Percentiles rank a stretch among this genome's conserved stretches.
Conservation (phyloP, 2,888 invertebrate species). For the Leptopterna dolabrata region DNA sequence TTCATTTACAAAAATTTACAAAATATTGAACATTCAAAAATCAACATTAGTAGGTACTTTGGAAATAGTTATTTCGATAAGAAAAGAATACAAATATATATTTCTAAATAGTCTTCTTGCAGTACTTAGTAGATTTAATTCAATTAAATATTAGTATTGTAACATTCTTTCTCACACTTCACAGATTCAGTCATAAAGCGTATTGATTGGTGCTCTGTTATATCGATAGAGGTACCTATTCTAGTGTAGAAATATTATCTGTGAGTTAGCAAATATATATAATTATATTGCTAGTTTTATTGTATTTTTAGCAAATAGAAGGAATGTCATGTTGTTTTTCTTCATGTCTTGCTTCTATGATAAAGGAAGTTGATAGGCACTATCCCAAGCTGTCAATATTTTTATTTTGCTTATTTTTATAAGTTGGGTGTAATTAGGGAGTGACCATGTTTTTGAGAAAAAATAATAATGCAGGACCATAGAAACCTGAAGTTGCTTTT, state of each 20-base stretch:
- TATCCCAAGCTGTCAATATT: neutral
- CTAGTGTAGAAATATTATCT: neutral
- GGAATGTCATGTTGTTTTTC: neutral
- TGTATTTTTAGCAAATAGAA: neutral
- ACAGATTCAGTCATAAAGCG: conserved; percentile 7
- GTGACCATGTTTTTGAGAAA: no score
- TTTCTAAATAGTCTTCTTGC: neutral
- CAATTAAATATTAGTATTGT: neutral
- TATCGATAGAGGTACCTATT: neutral
- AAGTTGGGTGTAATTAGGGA: no score
- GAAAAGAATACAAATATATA: neutral
- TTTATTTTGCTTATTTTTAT: neutral
- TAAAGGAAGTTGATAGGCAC: neutral
- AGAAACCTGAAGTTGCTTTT: no score
- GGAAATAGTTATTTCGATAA: neutral
- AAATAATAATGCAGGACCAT: no score
- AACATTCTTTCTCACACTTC: neutral
- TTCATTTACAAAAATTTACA: conserved; percentile 3
- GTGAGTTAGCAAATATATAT: neutral
- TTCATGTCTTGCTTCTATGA: neutral
- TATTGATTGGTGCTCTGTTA: neutral
- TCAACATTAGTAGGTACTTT: neutral
- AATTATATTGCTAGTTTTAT: neutral
- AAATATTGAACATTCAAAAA: neutral
- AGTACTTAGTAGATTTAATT: neutral